Base-by-base conservation (phyloP, 1,140 invertebrate genomes). In the Bombus waltoni region DNA sequence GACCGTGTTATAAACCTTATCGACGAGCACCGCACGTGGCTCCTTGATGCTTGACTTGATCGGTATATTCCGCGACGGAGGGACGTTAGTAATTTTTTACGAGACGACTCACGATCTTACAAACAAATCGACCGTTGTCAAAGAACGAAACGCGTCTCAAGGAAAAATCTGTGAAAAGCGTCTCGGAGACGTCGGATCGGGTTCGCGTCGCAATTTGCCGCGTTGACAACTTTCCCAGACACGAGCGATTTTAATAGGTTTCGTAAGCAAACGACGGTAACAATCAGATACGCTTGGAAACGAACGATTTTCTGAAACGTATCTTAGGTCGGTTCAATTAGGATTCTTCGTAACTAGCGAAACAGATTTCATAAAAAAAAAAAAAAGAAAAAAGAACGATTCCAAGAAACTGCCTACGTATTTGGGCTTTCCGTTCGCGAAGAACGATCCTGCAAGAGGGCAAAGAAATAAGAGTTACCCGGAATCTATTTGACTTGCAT, bases 401-500 rank as follows among this genome's bases (percentile, higher is more conserved):
- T 74, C 83, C 47, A 38, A 79, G 75, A 84, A 84, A 42, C 9
- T 53, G 22, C 18, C 18, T 53, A 22, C 0, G 2, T 53, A 78
- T 83, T 74, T 32, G 25, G 32, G 5, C 62, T 35, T 57, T 70
- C 18, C 11, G 10, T 73, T 13, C 15, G 15, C 59, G 11, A 32
- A 65, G 18, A 62, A 75, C 4, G 25, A 25, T 6, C 15, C 42
- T 1, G 1, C 11, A 73, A 25, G 18, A 65, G 65, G 32, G 40
- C 76, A 75, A 57, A 70, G 66, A 57, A 86, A 28, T 13, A 5
- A 25, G 42, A 32, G 47, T 71, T 65, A 66, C 38, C 11, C 68
- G 38, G 68, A 40, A 38, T 81, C 62, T 38, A 62, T 82, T 86
- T 70, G 84, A 82, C 79, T 82, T 82, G 59, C 79, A 81, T 44